Evolutionary conservation across 2,797 vertebrate genomes (phyloP).

Genomic region (Macropodus opercularis): DNA sequence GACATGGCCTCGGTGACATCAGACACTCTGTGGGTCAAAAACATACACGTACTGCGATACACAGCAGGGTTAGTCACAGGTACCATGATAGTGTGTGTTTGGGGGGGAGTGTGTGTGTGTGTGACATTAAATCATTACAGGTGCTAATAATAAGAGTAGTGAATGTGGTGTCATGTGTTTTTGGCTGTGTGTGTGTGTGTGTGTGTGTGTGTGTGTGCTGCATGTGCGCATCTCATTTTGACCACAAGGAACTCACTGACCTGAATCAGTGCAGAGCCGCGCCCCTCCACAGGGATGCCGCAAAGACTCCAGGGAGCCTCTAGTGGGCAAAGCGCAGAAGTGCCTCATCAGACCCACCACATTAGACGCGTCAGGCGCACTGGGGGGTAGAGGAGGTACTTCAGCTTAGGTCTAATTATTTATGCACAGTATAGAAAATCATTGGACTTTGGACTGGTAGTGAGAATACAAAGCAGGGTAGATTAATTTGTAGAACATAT

Average conservation of each 20-base stretch:
- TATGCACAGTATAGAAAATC: too few species aligned
- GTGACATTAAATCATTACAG: constrained; percentile 39
- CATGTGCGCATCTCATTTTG: constrained; percentile 69
- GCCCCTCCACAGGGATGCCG: constrained; percentile 72
- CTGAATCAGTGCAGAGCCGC: constrained; percentile 86
- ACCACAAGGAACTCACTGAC: constrained; percentile 87
- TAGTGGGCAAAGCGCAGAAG: constrained; percentile 70
- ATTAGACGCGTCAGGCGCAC: background rate
- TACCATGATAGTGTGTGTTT: too few species aligned
- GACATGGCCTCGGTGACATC: background rate
- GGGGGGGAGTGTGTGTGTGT: constrained; percentile 12
- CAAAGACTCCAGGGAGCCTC: constrained; percentile 82
- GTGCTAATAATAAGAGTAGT: constrained; percentile 57
- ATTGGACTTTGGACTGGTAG: too few species aligned
- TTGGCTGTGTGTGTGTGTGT: constrained; percentile 21
- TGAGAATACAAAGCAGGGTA: too few species aligned
- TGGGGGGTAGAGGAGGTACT: background rate
- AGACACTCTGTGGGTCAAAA: constrained; percentile 21
- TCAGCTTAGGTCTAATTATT: too few species aligned
- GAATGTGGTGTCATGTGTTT: constrained; percentile 50
- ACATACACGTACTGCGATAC: constrained; percentile 7
- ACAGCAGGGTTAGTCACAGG: too few species aligned
- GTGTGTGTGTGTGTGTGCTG: constrained; percentile 34
- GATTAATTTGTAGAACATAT: too few species aligned
- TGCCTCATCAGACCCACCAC: constrained; percentile 26